Evolutionary conservation across 2,797 vertebrate species (phyloP).

Genomic region (Melanotaenia pygmaea): DNA sequence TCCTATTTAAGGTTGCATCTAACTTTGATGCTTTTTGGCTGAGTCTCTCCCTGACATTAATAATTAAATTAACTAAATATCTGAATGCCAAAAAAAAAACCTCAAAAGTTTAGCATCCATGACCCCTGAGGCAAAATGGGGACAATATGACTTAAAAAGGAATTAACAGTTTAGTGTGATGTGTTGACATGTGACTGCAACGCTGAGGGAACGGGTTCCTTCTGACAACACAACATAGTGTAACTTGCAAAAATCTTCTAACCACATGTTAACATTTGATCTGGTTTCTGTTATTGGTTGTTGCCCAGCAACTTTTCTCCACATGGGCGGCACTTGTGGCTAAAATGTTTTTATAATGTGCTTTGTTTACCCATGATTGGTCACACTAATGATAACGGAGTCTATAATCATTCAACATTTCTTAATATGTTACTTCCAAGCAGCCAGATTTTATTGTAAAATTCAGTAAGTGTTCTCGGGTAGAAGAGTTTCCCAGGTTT

Average conservation of each 20-base stretch:
- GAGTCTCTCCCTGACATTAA: background rate
- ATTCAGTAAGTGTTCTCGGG: too few species aligned
- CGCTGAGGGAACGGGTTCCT: background rate
- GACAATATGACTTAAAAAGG: background rate
- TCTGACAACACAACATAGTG: background rate
- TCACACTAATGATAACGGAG: too few species aligned
- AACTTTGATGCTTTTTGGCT: constrained; percentile 5
- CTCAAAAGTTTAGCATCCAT: background rate
- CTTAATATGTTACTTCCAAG: too few species aligned
- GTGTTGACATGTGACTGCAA: background rate
- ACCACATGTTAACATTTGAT: background rate
- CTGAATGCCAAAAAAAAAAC: background rate
- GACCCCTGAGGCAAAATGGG: background rate
- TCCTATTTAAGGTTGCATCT: constrained; percentile 4
- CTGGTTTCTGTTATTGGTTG: background rate
- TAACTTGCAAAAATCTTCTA: background rate
- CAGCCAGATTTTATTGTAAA: too few species aligned
- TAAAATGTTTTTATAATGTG: too few species aligned
- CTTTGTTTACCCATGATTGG: too few species aligned
- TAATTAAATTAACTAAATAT: constrained; percentile 13
- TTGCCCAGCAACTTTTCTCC: background rate
- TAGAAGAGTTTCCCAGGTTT: too few species aligned
- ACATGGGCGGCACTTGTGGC: too few species aligned
- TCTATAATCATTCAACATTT: too few species aligned
- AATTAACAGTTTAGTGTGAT: too few species aligned